Evolutionary conservation across 2,888 invertebrate species (phyloP).

Genomic region (Melitaea athalia): DNA sequence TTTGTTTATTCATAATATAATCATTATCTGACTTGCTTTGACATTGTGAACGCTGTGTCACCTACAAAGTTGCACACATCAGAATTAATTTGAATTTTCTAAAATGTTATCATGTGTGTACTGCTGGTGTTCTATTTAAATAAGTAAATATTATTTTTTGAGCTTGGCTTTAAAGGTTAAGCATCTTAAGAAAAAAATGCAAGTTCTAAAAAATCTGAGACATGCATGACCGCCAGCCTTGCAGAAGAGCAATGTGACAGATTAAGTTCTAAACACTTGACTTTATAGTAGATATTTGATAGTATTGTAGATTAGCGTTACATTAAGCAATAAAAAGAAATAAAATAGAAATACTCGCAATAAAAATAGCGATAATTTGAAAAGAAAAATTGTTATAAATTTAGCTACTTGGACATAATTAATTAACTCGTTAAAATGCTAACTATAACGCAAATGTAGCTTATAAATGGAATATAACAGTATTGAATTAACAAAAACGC

Average conservation of each 20-base stretch:
- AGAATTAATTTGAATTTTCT: too few relatives aligned
- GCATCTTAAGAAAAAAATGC: neutral
- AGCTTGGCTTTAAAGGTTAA: too few relatives aligned
- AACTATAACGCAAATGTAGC: neutral
- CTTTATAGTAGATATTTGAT: neutral
- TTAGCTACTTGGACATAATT: neutral
- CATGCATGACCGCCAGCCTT: too few relatives aligned
- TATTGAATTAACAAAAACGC: conserved; percentile 24
- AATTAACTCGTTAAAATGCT: neutral
- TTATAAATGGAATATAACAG: conserved; percentile 18
- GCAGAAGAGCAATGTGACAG: too few relatives aligned
- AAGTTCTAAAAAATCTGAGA: neutral
- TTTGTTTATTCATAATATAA: too few relatives aligned
- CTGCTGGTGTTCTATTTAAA: too few relatives aligned
- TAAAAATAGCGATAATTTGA: neutral
- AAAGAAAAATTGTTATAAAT: neutral
- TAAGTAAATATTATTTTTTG: too few relatives aligned
- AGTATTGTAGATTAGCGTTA: neutral
- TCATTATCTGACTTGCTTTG: too few relatives aligned
- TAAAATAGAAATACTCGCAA: neutral
- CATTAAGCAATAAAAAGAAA: neutral
- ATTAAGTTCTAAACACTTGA: too few relatives aligned
- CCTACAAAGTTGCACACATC: too few relatives aligned
- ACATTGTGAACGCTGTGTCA: too few relatives aligned
- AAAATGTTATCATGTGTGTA: too few relatives aligned